These are phyloP conservation scores for Drosophila ohnishii DNA, from an alignment of 1,140 invertebrate genomes.

Conservation along the genomic window DNA sequence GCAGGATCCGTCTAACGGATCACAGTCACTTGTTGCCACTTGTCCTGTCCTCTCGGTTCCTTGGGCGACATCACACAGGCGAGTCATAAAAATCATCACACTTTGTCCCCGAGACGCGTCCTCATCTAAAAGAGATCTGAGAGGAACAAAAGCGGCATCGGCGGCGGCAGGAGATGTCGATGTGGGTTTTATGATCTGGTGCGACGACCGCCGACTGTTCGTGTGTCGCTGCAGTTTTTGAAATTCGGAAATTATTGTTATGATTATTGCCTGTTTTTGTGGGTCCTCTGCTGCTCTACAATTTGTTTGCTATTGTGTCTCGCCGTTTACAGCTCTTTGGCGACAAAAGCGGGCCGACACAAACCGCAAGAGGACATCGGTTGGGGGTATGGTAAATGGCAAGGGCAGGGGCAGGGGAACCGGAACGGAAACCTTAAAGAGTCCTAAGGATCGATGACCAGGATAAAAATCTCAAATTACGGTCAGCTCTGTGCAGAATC, in stretches of 20 bases:
- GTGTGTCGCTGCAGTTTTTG: conserved; percentile 39
- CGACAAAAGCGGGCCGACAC: conserved; percentile 41
- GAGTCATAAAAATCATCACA: conserved; percentile 79
- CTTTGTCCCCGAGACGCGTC: conserved; percentile 66
- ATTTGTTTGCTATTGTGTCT: conserved; percentile 65
- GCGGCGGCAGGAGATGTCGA: conserved; percentile 17
- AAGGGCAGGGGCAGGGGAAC: conserved; percentile 5
- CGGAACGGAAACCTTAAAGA: conserved; percentile 36
- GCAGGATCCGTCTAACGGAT: conserved; percentile 38
- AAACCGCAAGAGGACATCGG: conserved; percentile 53
- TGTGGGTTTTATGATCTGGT: conserved; percentile 65
- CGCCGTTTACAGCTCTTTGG: conserved; percentile 9
- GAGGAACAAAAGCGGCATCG: conserved; percentile 58
- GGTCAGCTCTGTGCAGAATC: background rate
- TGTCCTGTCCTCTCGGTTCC: conserved; percentile 46
- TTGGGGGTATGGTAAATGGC: conserved; percentile 31
- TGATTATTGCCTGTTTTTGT: conserved; percentile 76
- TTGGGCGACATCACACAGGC: conserved; percentile 66
- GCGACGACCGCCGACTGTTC: conserved; percentile 69
- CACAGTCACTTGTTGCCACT: conserved; percentile 69
- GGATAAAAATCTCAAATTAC: conserved; percentile 53
- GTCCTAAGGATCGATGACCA: conserved; percentile 12
- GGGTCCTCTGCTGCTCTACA: conserved; percentile 42
- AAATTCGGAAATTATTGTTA: conserved; percentile 69
- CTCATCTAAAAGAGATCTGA: conserved; percentile 12